A percentile compares a stretch with the other conserved stretches of the same genome.
These are phyloP conservation scores for Eudyptes chrysolophus DNA, from an alignment of 2,113 vertebrate species.

Conservation along the genomic window DNA sequence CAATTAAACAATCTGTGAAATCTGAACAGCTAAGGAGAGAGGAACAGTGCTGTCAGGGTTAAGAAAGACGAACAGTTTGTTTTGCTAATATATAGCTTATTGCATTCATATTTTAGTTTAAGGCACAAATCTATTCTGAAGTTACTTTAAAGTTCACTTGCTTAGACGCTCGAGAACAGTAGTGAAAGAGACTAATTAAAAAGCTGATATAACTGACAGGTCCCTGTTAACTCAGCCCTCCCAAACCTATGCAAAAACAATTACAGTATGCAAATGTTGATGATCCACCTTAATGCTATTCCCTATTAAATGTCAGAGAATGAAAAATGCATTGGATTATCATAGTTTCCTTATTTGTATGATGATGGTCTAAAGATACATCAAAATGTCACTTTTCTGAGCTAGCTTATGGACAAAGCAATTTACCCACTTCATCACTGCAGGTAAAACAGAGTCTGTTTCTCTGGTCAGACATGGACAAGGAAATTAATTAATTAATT, in stretches of 20 bases:
- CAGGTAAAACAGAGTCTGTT: background rate
- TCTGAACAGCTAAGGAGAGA: background rate
- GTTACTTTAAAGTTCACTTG: background rate
- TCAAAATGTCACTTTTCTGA: background rate
- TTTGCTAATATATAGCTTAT: background rate
- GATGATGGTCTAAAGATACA: background rate
- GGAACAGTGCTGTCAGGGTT: background rate
- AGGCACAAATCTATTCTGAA: background rate
- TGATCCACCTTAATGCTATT: constrained; percentile 18
- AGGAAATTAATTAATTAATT: background rate
- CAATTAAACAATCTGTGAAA: background rate
- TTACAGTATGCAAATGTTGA: constrained; percentile 52
- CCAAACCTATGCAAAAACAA: constrained; percentile 31
- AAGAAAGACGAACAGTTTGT: background rate
- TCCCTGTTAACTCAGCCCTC: constrained; percentile 5
- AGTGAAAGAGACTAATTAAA: constrained; percentile 31
- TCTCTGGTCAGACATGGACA: background rate
- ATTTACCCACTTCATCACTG: background rate
- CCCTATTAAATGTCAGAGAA: constrained; percentile 30
- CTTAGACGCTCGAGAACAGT: background rate
- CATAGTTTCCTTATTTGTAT: background rate
- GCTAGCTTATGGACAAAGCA: background rate
- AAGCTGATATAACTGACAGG: background rate
- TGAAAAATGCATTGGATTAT: background rate
- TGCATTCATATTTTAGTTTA: background rate